Evolutionary conservation across 1,140 invertebrate genomes (phyloP).

Genomic region (Orchestia grillus): DNA sequence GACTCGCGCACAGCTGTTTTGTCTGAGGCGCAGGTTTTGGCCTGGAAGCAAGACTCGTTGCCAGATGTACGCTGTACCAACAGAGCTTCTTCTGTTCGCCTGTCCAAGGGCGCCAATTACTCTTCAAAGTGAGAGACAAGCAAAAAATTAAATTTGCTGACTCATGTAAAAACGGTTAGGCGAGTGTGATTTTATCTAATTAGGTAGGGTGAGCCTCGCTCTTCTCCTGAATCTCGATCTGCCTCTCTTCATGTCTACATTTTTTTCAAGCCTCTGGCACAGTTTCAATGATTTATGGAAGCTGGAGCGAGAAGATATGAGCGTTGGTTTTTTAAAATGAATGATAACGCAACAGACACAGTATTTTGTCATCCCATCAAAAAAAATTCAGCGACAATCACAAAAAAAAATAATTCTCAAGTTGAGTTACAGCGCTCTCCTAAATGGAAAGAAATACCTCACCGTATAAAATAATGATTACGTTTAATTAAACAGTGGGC

Average conservation of each 20-base stretch:
- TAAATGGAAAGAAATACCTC: too few relatives aligned
- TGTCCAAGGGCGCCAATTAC: neutral
- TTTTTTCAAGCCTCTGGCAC: neutral
- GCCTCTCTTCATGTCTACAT: neutral
- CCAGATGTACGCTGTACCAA: slow-evolving; percentile 14
- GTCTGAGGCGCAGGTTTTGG: neutral
- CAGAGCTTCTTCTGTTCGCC: neutral
- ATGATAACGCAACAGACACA: neutral
- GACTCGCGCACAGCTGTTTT: slow-evolving; percentile 45
- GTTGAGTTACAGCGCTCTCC: too few relatives aligned
- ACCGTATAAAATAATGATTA: too few relatives aligned
- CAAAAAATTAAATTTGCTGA: neutral
- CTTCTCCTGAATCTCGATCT: neutral
- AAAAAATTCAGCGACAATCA: too few relatives aligned
- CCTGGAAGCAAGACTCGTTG: neutral
- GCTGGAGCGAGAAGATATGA: neutral
- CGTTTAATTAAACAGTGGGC: too few relatives aligned
- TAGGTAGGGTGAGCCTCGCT: neutral
- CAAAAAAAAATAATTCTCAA: too few relatives aligned
- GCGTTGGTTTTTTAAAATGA: neutral
- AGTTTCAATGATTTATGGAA: neutral
- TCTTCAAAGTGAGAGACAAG: neutral
- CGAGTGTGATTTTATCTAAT: neutral
- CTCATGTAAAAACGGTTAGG: neutral
- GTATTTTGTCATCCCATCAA: too few relatives aligned